phyloP scores from a whole-genome alignment of 2,113 vertebrate species.

The Scortum barcoo region DNA sequence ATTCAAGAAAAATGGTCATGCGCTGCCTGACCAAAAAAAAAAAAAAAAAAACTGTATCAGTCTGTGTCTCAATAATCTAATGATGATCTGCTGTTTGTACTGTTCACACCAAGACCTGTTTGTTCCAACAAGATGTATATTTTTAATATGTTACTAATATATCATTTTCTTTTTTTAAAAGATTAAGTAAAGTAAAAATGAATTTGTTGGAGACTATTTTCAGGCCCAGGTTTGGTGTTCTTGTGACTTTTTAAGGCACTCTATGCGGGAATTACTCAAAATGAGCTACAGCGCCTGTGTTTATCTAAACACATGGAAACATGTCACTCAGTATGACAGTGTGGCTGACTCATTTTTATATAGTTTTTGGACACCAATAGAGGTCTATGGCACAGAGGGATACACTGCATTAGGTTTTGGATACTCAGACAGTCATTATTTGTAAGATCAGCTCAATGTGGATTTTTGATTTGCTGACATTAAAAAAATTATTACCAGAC shows the following conservation, averaged over 20 bases:
- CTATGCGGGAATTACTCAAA: constrained; percentile 3
- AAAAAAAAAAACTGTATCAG: not conserved
- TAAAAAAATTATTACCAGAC: not conserved
- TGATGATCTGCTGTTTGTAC: too few species aligned
- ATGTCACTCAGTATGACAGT: constrained; percentile 8
- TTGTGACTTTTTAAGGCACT: constrained; percentile 8
- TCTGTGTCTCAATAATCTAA: not conserved
- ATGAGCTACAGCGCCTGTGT: not conserved
- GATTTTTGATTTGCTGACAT: not conserved
- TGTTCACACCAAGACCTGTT: not conserved
- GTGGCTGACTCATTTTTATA: not conserved
- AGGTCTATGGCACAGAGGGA: not conserved
- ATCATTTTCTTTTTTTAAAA: not conserved
- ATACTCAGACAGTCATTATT: not conserved
- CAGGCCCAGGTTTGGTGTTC: not conserved
- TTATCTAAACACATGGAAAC: constrained; percentile 17
- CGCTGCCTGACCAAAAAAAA: not conserved
- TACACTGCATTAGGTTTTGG: not conserved
- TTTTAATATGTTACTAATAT: not conserved
- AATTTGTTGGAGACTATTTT: not conserved
- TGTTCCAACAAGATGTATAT: not conserved
- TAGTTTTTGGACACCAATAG: not conserved
- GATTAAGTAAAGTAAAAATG: not conserved
- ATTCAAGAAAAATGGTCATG: not conserved
- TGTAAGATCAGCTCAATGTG: not conserved